These are phyloP conservation scores for Acronicta leporina DNA, from an alignment of 2,888 invertebrate genomes.

Conservation along the genomic window DNA sequence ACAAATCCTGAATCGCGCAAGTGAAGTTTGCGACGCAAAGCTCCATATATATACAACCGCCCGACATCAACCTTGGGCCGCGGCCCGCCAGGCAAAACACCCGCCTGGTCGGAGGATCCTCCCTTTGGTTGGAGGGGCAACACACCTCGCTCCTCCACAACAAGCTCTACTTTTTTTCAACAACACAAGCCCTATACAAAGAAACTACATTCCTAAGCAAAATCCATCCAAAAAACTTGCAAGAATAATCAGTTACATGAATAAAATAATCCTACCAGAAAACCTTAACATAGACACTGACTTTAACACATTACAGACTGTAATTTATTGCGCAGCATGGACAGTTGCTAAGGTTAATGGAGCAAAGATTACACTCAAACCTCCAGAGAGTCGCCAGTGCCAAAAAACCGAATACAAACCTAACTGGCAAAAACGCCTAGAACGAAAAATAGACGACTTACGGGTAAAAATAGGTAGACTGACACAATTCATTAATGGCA, in stretches of 20 bases:
- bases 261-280: background rate
- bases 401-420: constrained; percentile 3
- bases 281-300: background rate
- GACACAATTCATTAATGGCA: constrained; percentile 21
- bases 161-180: constrained; percentile 6
- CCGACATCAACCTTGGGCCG: too few relatives aligned
- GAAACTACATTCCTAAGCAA: background rate
- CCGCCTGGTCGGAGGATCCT: too few relatives aligned
- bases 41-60: too few relatives aligned
- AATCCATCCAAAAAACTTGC: constrained; percentile 11
- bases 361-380: constrained; percentile 8
- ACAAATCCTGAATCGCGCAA: too few relatives aligned
- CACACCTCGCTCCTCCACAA: too few relatives aligned
- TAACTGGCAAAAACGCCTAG: constrained; percentile 7
- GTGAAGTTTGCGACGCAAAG: too few relatives aligned
- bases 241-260: constrained; percentile 5
- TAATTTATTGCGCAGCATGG: constrained; percentile 16
- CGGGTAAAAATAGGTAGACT: constrained; percentile 7
- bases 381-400: background rate
- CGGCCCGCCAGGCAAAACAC: too few relatives aligned
- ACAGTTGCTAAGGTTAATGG: constrained; percentile 2
- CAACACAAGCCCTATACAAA: constrained; percentile 4
- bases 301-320: constrained; percentile 6
- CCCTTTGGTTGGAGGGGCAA: too few relatives aligned
- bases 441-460: constrained; percentile 6